phyloP scores from a whole-genome alignment of 1,140 invertebrate genomes.

The Cherax quadricarinatus region DNA sequence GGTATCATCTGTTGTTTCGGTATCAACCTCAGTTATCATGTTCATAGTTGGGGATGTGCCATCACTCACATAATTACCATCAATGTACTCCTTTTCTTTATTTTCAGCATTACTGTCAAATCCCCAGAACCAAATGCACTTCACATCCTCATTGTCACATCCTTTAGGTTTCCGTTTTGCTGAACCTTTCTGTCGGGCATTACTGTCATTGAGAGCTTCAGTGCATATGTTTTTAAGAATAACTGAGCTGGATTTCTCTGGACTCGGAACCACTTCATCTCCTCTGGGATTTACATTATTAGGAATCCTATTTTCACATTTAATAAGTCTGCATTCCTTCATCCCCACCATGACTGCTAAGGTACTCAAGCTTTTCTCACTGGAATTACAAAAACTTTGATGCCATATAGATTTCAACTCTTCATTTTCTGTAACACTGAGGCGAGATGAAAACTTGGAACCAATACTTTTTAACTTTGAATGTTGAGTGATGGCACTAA shows the following conservation, averaged over 20 bases:
- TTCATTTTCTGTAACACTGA: constrained; percentile 36
- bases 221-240: constrained; percentile 61
- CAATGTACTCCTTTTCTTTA: constrained; percentile 28
- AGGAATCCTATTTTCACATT: neutral
- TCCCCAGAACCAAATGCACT: constrained; percentile 66
- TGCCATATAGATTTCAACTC: constrained; percentile 62
- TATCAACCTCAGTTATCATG: neutral
- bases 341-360: constrained; percentile 34
- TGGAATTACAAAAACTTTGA: constrained; percentile 55
- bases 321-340: constrained; percentile 16
- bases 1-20: neutral
- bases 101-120: constrained; percentile 52
- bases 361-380: constrained; percentile 26
- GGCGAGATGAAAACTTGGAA: constrained; percentile 29
- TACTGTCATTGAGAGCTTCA: constrained; percentile 56
- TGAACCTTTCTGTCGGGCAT: constrained; percentile 38
- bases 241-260: constrained; percentile 52
- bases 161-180: constrained; percentile 47
- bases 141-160: constrained; percentile 60
- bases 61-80: neutral
- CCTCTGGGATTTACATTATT: neutral
- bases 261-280: neutral
- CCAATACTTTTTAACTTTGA: neutral
- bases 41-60: neutral
- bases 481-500: constrained; percentile 1